Conservation (phyloP, 92 coral and sea anemone species). For the Porites rus region DNA sequence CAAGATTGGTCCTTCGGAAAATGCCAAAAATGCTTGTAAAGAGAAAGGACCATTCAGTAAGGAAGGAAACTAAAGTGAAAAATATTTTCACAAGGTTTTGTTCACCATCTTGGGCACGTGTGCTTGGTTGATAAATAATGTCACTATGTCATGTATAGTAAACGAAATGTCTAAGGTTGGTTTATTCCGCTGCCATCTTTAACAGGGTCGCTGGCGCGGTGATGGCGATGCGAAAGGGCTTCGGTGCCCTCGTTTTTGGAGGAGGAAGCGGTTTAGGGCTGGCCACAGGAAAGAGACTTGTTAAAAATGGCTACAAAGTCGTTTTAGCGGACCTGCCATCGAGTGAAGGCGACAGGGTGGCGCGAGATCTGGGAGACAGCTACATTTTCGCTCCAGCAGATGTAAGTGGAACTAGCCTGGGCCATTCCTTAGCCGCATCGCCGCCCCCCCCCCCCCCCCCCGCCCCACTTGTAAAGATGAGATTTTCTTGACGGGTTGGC, state of each 20-base stretch:
- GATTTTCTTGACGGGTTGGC: background rate
- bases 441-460: too few species aligned
- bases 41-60: background rate
- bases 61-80: background rate
- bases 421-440: too few species aligned
- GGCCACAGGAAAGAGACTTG: conserved; percentile 80
- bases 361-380: conserved; percentile 77
- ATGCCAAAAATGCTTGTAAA: background rate
- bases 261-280: conserved; percentile 94
- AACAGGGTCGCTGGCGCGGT: conserved; percentile 1
- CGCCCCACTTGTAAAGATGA: too few species aligned
- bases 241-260: conserved; percentile 84
- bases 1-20: too few species aligned
- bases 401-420: conserved; percentile 50
- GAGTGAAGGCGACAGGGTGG: conserved; percentile 75
- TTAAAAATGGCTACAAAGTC: conserved; percentile 80
- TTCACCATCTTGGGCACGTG: conserved; percentile 50
- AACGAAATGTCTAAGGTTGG: background rate
- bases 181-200: conserved; percentile 1
- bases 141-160: too few species aligned
- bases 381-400: conserved; percentile 83
- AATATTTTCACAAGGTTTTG: background rate
- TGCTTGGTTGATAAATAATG: background rate
- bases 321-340: conserved; percentile 82
- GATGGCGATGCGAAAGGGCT: conserved; percentile 35